Conservation (phyloP, 2,113 vertebrate genomes). For the Heterochromis multidens region DNA sequence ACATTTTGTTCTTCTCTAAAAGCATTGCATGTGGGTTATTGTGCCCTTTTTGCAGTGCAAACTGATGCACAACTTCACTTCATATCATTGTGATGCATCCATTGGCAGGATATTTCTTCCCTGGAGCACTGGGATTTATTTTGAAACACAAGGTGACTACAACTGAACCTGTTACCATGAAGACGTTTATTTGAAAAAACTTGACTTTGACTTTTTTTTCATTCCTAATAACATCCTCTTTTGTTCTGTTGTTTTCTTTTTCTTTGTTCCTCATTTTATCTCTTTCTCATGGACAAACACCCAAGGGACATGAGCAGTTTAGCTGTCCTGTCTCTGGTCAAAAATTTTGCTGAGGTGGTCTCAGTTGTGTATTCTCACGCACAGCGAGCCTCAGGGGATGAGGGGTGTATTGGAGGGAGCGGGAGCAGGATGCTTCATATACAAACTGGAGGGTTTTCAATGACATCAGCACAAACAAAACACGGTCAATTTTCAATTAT, state of each 20-base stretch:
- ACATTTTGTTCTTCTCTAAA: background rate
- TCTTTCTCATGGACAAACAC: background rate
- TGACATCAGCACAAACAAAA: conserved; percentile 68
- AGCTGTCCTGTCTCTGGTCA: conserved; percentile 39
- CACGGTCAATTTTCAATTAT: conserved; percentile 58
- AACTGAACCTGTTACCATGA: background rate
- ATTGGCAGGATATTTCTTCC: background rate
- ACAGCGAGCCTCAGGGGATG: conserved; percentile 28
- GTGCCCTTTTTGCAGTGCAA: background rate
- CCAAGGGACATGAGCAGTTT: background rate
- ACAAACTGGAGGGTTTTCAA: conserved; percentile 15
- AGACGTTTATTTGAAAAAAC: background rate
- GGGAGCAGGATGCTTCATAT: conserved; percentile 31
- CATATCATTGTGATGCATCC: background rate
- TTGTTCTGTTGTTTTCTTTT: background rate
- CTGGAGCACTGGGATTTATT: background rate
- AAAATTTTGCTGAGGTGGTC: conserved; percentile 56
- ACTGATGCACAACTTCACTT: background rate
- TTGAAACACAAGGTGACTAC: conserved; percentile 26
- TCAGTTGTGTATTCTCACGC: conserved; percentile 19
- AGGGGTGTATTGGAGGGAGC: conserved; percentile 24
- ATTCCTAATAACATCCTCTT: background rate
- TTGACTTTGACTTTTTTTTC: background rate
- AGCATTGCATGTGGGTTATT: background rate
- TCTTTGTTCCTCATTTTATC: background rate